Evolutionary conservation across 2,113 vertebrate species (phyloP).

Genomic region (Rhagologus leucostigma): DNA sequence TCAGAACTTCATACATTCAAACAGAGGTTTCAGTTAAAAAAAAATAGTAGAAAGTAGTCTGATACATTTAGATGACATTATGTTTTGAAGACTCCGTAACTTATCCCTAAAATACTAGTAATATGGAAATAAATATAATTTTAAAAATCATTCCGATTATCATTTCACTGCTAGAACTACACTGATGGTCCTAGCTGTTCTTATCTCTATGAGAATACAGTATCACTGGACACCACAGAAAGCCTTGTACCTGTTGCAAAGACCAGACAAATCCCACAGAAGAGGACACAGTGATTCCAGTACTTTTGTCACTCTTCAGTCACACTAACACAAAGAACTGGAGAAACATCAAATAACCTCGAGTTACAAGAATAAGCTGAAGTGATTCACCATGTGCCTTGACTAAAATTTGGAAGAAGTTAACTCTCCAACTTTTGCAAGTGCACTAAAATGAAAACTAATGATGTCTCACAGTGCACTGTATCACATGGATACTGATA

Average conservation of each 20-base stretch:
- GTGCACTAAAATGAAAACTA: background rate
- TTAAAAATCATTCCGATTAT: background rate
- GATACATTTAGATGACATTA: background rate
- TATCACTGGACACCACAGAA: background rate
- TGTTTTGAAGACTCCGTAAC: background rate
- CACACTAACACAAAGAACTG: background rate
- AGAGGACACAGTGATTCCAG: background rate
- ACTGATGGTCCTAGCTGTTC: background rate
- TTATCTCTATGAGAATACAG: background rate
- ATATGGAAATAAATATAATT: background rate
- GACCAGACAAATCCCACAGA: background rate
- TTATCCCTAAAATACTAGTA: background rate
- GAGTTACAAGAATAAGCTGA: background rate
- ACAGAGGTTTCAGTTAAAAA: background rate
- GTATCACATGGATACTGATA: rapidly evolving
- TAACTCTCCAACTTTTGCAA: background rate
- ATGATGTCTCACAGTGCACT: background rate
- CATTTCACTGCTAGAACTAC: background rate
- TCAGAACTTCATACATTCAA: background rate
- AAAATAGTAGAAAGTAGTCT: background rate
- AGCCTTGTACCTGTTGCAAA: background rate
- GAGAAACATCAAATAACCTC: background rate
- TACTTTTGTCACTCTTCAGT: background rate
- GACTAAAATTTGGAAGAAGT: background rate
- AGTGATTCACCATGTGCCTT: background rate